Conservation (phyloP, 2,888 invertebrate genomes). For the Hylaea fasciaria region DNA sequence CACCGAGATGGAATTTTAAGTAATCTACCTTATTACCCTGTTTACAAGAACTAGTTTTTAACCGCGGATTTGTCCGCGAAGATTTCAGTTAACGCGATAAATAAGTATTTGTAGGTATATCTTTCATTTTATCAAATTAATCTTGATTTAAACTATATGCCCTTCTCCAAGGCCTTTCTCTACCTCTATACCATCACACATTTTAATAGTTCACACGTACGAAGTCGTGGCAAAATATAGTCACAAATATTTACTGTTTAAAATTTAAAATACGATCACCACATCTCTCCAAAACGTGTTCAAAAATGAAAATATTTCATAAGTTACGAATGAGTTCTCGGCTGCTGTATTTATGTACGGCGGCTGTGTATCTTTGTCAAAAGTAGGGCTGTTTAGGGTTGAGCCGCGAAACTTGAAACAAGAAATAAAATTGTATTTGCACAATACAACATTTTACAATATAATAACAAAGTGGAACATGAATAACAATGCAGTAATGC, state of each 20-base stretch:
- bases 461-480: too few relatives aligned
- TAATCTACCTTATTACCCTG: slow-evolving; percentile 2
- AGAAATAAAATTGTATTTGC: too few relatives aligned
- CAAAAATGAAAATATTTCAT: slow-evolving; percentile 30
- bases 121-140: too few relatives aligned
- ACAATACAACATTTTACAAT: too few relatives aligned
- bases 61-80: too few relatives aligned
- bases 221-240: neutral
- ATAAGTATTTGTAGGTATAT: too few relatives aligned
- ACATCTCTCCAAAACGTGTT: slow-evolving; percentile 20
- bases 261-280: slow-evolving; percentile 3
- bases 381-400: neutral
- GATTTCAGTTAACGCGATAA: too few relatives aligned
- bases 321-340: slow-evolving; percentile 32
- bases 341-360: slow-evolving; percentile 33
- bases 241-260: neutral
- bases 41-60: neutral
- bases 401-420: neutral
- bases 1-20: slow-evolving; percentile 4
- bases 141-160: too few relatives aligned
- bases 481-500: too few relatives aligned
- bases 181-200: too few relatives aligned
- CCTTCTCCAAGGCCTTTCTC: too few relatives aligned
- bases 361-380: slow-evolving; percentile 19
- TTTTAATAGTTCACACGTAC: too few relatives aligned